Conservation (phyloP, 2,888 invertebrate genomes). For the Leptopilina drosophilae region DNA sequence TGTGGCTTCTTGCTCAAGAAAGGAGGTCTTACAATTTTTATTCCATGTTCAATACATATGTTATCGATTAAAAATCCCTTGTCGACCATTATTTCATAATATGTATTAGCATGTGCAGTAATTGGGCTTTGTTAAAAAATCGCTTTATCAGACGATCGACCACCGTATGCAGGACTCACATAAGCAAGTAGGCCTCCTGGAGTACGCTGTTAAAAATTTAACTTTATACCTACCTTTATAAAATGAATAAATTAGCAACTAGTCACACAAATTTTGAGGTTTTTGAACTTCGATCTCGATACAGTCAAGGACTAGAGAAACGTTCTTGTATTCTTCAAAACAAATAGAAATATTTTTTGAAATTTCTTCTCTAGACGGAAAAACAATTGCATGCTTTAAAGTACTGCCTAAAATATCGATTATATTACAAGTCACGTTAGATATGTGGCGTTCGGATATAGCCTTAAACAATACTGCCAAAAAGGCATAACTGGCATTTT, state of each 20-base stretch:
- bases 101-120: not conserved
- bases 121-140: conserved; percentile 55
- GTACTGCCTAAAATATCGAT: conserved; percentile 41
- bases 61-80: conserved; percentile 52
- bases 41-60: conserved; percentile 49
- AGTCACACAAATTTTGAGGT: conserved; percentile 51
- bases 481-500: conserved; percentile 35
- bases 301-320: conserved; percentile 62
- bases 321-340: conserved; percentile 61
- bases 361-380: conserved; percentile 51
- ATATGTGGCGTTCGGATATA: conserved; percentile 8
- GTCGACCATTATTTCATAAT: conserved; percentile 54
- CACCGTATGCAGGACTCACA: conserved; percentile 57
- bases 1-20: conserved; percentile 38
- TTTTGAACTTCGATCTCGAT: conserved; percentile 60
- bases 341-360: conserved; percentile 58
- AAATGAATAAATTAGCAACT: conserved; percentile 37
- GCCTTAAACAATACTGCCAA: conserved; percentile 34
- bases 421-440: conserved; percentile 8
- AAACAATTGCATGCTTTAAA: conserved; percentile 41
- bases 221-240: conserved; percentile 55
- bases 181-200: conserved; percentile 57
- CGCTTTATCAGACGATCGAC: conserved; percentile 54
- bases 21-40: conserved; percentile 25
- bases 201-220: conserved; percentile 59